Base-by-base conservation (phyloP, 1,140 invertebrate genomes). In the Phymorhynchus buccinoides region DNA sequence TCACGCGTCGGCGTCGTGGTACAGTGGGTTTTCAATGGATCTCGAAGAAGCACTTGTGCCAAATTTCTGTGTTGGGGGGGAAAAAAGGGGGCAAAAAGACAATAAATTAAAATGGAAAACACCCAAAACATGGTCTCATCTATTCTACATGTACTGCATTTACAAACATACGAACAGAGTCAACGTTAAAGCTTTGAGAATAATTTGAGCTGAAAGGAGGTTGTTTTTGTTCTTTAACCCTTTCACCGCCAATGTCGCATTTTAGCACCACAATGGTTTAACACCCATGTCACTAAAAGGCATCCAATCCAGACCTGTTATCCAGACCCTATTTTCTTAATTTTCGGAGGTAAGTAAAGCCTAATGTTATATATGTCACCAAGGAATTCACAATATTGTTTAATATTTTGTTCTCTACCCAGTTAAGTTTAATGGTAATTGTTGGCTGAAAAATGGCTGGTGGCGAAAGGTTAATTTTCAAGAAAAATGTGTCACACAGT, bases 1-100 rank as follows among this genome's bases (percentile, higher is more conserved):
- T 22, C 42, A 75, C 18, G 73, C 73, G 9, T 75, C 73, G 37
- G 73, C 73, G 9, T 75, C 73, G 37, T 39, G 39, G 73, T 75
- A 75, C 73, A 75, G 37, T 1, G 73, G 73, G 22, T 75, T 75
- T 16, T 75, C 73, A 7, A 75, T 41, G 7, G 73, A 75, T 27
- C 37, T 12, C 3, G 73, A 75, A 0, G 73, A 2, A 30, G 68
- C 9, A 41, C 32, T n/a, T 48, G 42, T 39, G n/a, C 44, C 77
- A 52, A 79, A 52, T 32, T n/a, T 30, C 41, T 52, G 77, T n/a
- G 7, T n/a, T 52, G 77, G 14, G 3, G 71, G 37, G 52, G 30
- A 79, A 9, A 79, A 52, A 48, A 79, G 52, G 9, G 27, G n/a
- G 41, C n/a, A 9, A n/a, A 78, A 4, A 73, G 30, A 9, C n/a